Percentiles rank a stretch among this genome's conserved stretches.
phyloP scores from a whole-genome alignment of 1,140 invertebrate species.

The Zaprionus lachaisei region DNA sequence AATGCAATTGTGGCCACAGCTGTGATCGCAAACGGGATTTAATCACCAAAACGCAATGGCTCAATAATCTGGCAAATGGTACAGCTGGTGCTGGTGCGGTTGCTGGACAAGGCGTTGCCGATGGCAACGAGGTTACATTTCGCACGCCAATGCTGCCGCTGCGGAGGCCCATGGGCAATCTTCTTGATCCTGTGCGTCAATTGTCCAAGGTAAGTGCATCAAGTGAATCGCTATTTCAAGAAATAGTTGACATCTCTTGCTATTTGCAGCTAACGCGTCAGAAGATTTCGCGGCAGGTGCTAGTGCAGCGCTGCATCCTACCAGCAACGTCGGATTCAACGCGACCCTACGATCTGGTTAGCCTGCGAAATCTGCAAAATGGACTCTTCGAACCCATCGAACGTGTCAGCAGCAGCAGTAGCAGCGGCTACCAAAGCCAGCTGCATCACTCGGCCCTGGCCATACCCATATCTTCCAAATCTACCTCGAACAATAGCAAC shows the following conservation, averaged over 20 bases:
- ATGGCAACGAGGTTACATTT: conserved; percentile 51
- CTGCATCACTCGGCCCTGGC: neutral
- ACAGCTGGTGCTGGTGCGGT: neutral
- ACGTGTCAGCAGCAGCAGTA: conserved; percentile 11
- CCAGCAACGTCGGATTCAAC: conserved; percentile 41
- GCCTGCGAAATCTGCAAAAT: conserved; percentile 61
- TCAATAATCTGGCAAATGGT: conserved; percentile 33
- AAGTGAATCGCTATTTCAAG: neutral
- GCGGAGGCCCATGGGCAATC: conserved; percentile 62
- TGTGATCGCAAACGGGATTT: conserved; percentile 76
- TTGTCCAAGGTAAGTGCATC: conserved; percentile 51
- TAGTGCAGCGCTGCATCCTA: conserved; percentile 74
- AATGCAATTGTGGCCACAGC: conserved; percentile 78
- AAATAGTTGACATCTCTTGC: neutral
- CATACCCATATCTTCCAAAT: conserved; percentile 19
- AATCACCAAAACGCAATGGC: conserved; percentile 63
- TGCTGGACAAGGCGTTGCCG: neutral
- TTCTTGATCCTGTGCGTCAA: conserved; percentile 72
- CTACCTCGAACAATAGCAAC: conserved; percentile 10
- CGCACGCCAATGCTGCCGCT: conserved; percentile 77
- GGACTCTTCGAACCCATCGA: conserved; percentile 68
- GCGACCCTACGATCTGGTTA: conserved; percentile 64
- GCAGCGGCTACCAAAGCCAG: neutral
- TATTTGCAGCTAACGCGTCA: conserved; percentile 64
- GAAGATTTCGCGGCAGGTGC: conserved; percentile 69